Evolutionary conservation across 2,113 vertebrate genomes (phyloP).

Genomic region (Scolopax mira): DNA sequence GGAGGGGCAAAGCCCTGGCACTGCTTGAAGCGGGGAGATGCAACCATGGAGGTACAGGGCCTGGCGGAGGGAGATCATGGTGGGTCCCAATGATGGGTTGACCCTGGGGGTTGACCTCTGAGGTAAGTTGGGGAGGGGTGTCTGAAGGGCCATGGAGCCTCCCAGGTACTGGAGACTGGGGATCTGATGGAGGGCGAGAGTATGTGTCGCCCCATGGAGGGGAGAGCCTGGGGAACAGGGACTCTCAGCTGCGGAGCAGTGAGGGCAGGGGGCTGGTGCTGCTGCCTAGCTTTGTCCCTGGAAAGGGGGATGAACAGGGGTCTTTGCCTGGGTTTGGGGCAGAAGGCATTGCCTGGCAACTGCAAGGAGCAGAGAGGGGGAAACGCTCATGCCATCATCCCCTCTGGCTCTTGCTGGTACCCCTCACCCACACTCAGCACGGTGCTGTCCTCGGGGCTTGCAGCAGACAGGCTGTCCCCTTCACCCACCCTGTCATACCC

Average conservation of each 20-base stretch:
- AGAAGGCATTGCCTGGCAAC: not conserved
- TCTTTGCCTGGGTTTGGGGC: not conserved
- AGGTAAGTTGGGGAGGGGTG: not conserved
- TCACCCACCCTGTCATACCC: not conserved
- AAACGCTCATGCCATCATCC: not conserved
- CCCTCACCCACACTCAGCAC: not conserved
- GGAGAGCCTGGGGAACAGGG: not conserved
- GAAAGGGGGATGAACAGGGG: no score
- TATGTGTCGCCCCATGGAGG: accelerated
- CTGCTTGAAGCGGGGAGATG: not conserved
- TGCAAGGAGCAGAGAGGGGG: not conserved
- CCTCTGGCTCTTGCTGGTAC: not conserved
- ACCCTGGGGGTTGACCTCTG: no score
- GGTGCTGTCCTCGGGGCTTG: accelerated
- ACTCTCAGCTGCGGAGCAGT: not conserved
- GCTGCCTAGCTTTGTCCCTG: not conserved
- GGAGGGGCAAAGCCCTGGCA: not conserved
- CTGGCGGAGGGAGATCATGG: accelerated
- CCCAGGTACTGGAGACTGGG: not conserved
- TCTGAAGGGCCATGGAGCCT: not conserved
- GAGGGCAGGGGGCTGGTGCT: not conserved
- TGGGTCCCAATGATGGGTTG: not conserved
- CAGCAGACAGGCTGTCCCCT: not conserved
- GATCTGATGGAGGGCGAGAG: accelerated
- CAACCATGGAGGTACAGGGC: no score